Conservation (phyloP, 1,140 invertebrate genomes). For the Contarinia nasturtii region DNA sequence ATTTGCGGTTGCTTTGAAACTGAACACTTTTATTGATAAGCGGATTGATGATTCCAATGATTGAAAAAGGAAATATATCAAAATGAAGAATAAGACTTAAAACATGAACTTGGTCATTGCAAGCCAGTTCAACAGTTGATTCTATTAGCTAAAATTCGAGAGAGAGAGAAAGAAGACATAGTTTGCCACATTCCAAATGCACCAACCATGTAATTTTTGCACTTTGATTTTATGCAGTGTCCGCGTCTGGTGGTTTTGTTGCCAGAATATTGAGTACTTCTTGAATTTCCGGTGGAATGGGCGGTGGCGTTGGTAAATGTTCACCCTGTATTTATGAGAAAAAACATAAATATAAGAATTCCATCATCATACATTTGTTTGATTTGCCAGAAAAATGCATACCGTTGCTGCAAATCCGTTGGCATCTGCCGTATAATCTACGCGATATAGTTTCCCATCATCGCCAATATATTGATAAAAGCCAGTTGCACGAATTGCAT, state of each 20-base stretch:
- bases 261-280: conserved; percentile 15
- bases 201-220: neutral
- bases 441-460: conserved; percentile 24
- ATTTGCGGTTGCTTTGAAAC: too few species aligned
- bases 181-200: too few species aligned
- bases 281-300: conserved; percentile 5
- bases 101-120: too few species aligned
- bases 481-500: conserved; percentile 26
- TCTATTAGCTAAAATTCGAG: too few species aligned
- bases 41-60: neutral
- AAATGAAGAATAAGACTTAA: too few species aligned
- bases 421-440: conserved; percentile 66
- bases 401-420: conserved; percentile 62
- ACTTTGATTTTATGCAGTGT: neutral
- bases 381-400: neutral
- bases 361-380: neutral
- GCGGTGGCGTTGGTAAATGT: neutral
- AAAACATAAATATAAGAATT: too few species aligned
- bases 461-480: conserved; percentile 36
- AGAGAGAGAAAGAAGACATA: too few species aligned
- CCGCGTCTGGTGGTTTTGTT: conserved; percentile 1
- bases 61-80: neutral
- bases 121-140: too few species aligned
- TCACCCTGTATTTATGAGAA: too few species aligned
- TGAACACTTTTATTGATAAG: too few species aligned